Evolutionary conservation across 2,113 vertebrate species (phyloP), one percentile per base, ranked within the genome.

Genomic region (Turnix velox): DNA sequence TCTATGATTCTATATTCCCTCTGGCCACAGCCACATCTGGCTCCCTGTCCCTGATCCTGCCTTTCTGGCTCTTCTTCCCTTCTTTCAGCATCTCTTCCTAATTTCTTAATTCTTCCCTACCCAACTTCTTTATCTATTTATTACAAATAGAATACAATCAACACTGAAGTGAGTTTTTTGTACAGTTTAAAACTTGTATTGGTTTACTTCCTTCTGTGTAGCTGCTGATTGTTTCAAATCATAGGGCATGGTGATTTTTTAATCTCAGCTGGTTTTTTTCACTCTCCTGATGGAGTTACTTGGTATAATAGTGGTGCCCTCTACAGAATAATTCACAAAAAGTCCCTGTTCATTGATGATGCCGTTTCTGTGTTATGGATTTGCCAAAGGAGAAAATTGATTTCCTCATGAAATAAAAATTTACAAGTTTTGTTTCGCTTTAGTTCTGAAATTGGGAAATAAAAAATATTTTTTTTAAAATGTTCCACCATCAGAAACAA

Each of bases 301-400:
- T 87, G 10, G 14, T 84, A 80, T 76, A 87, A 91, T 93, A 65
- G 54, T 54, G 40, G 65, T 94, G 77, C 67, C 63, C 67, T 88
- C 87, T 93, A 89, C 25, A 87, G 81, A 95, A 82, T 52, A 37
- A 52, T 76, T 83, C 90, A 79, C 12, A 77, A 80, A 92, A 94
- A 87, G 13, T 4, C 25, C 10, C 43, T 75, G 58, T 84, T 88
- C 20, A 42, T 4, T 54, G 25, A 65, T 58, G 8, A 66, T 42
- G 58, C 9, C 8, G 77, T 74, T 77, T 83, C 35, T 55, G 6
- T 58, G 14, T 43, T 63, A 54, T 12, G 14, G 3, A 40, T 92
- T 86, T 66, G 81, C 40, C 16, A 45, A 7, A 55, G n/a, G 7
- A 39, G 4, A 71, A 77, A 85, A 39, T 2, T 18, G 1, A n/a